Percentiles rank a stretch among this genome's conserved stretches.
Evolutionary conservation across 2,888 invertebrate species (phyloP).

Genomic region (Cryptophagus acutangulus): DNA sequence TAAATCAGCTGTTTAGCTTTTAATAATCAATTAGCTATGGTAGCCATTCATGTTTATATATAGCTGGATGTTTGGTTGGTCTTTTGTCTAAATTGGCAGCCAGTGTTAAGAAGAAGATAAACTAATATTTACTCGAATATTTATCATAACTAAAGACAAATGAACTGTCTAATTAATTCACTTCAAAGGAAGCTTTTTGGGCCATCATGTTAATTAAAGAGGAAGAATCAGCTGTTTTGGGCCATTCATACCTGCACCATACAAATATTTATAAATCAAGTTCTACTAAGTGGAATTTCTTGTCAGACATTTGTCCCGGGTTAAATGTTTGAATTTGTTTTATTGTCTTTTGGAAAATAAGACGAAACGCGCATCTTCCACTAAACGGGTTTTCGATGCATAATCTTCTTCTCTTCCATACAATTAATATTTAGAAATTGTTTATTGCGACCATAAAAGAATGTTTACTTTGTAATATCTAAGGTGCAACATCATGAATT

Average conservation of each 20-base stretch:
- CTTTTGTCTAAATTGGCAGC: constrained; percentile 10
- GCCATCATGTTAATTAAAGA: too few species aligned
- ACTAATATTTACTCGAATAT: constrained; percentile 5
- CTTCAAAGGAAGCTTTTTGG: too few species aligned
- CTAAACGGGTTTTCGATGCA: not conserved
- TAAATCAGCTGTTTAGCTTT: constrained; percentile 31
- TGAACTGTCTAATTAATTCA: constrained; percentile 16
- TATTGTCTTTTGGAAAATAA: constrained; percentile 38
- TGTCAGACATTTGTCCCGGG: constrained; percentile 44
- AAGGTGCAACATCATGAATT: not conserved
- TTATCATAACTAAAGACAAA: constrained; percentile 13
- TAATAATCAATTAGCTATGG: constrained; percentile 33
- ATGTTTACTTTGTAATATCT: not conserved
- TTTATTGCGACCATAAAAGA: constrained; percentile 1
- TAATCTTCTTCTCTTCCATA: not conserved
- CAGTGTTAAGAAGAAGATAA: constrained; percentile 6
- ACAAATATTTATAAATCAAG: constrained; percentile 45
- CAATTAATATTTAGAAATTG: not conserved
- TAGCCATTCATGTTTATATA: constrained; percentile 16
- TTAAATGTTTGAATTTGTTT: constrained; percentile 42
- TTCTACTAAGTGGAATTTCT: constrained; percentile 45
- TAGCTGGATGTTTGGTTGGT: not conserved
- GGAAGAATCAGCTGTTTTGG: too few species aligned
- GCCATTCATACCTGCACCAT: constrained; percentile 22
- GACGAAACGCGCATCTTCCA: too few species aligned